Evolutionary conservation across 2,888 invertebrate genomes (phyloP).

Genomic region (Chydorus sphaericus): DNA sequence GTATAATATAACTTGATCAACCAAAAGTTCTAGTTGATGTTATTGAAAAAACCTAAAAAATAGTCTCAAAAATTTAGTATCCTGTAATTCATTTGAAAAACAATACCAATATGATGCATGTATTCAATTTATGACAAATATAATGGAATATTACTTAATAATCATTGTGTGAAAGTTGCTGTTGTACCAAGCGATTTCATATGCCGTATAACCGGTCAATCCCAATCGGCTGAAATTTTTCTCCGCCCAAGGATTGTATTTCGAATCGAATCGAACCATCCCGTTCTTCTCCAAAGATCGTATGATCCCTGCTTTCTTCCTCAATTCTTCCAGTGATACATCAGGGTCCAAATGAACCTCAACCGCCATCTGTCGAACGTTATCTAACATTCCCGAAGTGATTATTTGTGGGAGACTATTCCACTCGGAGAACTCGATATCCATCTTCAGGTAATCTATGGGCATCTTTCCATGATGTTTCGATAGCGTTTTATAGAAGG

Average conservation of each 20-base stretch:
- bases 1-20: too few species aligned
- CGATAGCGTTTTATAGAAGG: not conserved
- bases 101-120: too few species aligned
- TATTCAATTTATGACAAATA: too few species aligned
- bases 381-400: not conserved
- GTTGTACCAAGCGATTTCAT: constrained; percentile 4
- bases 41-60: too few species aligned
- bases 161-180: too few species aligned
- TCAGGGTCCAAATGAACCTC: not conserved
- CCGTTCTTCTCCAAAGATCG: not conserved
- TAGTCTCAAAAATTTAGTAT: too few species aligned
- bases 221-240: not conserved
- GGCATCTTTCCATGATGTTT: not conserved
- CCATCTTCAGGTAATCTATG: not conserved
- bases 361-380: not conserved
- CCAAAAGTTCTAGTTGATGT: too few species aligned
- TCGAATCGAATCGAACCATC: constrained; percentile 2
- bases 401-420: not conserved
- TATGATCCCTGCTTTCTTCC: not conserved
- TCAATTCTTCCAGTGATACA: not conserved
- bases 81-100: too few species aligned
- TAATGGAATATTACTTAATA: too few species aligned
- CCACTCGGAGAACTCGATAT: not conserved
- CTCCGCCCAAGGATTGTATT: not conserved
- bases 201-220: not conserved